phyloP scores from a whole-genome alignment of 2,113 vertebrate genomes.

The Tupaia chinensis region DNA sequence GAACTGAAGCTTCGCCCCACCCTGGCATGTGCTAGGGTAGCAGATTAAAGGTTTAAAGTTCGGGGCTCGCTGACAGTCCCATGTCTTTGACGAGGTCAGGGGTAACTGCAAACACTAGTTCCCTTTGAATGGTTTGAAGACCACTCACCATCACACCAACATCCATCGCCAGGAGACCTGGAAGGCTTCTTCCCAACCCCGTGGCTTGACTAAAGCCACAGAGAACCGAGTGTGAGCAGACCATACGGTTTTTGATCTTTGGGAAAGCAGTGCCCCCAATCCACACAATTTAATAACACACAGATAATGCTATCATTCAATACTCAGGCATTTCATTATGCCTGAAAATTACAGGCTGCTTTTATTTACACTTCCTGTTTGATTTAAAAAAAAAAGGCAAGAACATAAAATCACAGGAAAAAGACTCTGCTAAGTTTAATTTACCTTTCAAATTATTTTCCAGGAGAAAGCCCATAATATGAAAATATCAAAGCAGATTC shows the following conservation, averaged over 20 bases:
- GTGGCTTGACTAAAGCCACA: not conserved
- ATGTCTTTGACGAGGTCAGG: not conserved
- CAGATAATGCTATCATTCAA: slow-evolving; percentile 10
- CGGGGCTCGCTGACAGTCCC: not conserved
- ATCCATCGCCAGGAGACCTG: not conserved
- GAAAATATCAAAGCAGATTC: slow-evolving; percentile 70
- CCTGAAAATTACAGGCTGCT: slow-evolving; percentile 2
- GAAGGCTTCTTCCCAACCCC: not conserved
- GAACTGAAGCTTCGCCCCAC: not conserved
- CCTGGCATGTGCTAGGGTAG: not conserved
- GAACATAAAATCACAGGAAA: not conserved
- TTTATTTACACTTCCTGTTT: slow-evolving; percentile 31
- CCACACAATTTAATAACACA: not conserved
- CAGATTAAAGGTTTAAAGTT: not conserved
- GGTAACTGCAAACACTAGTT: not conserved
- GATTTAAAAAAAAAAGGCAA: not conserved
- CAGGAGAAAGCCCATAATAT: slow-evolving; percentile 59
- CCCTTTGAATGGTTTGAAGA: not conserved
- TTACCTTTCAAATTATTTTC: slow-evolving; percentile 68
- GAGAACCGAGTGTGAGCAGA: not conserved
- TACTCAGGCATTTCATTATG: not conserved
- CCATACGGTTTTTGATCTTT: not conserved
- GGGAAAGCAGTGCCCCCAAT: not conserved
- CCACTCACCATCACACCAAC: not conserved
- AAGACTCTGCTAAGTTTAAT: slow-evolving; percentile 72